Percentiles rank a stretch among this genome's conserved stretches.
Evolutionary conservation across 2,797 vertebrate genomes (phyloP).

Genomic region (Sardinella longiceps): DNA sequence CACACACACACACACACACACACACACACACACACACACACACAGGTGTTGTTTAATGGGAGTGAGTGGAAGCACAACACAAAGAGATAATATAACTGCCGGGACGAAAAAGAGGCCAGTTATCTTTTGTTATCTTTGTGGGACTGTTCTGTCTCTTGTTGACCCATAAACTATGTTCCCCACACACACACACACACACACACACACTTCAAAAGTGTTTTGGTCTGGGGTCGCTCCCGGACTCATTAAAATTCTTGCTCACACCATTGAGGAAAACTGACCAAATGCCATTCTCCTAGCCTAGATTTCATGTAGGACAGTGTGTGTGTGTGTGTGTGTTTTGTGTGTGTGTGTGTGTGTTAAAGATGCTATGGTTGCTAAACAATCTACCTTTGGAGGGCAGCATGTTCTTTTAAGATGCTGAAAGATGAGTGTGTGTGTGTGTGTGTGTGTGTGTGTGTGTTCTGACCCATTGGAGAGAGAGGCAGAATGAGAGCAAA

Average conservation of each 20-base stretch:
- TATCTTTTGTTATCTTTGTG: neutral
- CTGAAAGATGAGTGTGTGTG: no score
- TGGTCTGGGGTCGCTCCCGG: neutral
- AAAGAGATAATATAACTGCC: neutral
- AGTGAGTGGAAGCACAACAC: neutral
- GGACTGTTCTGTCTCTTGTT: neutral
- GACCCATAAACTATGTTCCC: neutral
- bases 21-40: no score
- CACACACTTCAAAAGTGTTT: neutral
- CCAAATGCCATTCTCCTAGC: neutral
- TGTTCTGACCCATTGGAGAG: no score
- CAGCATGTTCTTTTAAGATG: neutral
- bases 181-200: constrained; percentile 19
- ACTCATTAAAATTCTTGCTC: constrained; percentile 1
- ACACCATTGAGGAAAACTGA: neutral
- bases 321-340: constrained; percentile 2
- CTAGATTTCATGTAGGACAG: neutral
- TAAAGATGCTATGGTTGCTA: neutral
- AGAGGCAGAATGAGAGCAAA: neutral
- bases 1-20: neutral
- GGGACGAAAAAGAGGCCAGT: neutral
- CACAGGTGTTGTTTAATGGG: neutral
- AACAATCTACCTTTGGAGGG: neutral
- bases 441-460: no score
- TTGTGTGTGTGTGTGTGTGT: neutral